A percentile compares a stretch with the other conserved stretches of the same genome.
phyloP scores from a whole-genome alignment of 2,888 invertebrate genomes.

The Aphidius colemani region DNA sequence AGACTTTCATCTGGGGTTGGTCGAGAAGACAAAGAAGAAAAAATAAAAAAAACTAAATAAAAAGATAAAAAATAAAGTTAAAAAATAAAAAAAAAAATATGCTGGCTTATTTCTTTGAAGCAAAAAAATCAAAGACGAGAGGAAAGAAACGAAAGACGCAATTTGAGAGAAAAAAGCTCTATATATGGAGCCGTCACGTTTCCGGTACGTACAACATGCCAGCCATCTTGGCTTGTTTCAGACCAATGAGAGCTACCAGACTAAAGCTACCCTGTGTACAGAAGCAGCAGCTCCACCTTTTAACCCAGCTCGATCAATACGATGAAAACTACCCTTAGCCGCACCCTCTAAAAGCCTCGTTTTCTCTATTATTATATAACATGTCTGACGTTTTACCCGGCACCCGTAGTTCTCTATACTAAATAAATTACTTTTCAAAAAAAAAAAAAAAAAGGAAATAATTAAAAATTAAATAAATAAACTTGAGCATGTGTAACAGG shows the following conservation, averaged over 20 bases:
- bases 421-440: no score
- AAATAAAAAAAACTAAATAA: no score
- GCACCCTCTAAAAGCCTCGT: conserved; percentile 36
- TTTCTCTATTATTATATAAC: not conserved
- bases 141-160: conserved; percentile 16
- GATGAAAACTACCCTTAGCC: conserved; percentile 38
- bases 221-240: conserved; percentile 52
- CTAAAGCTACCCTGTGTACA: conserved; percentile 24
- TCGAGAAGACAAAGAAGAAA: no score
- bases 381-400: no score
- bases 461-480: no score
- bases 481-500: no score
- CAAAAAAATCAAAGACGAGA: conserved; percentile 8
- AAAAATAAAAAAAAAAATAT: conserved; percentile 16
- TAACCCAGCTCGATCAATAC: conserved; percentile 52
- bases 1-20: not conserved
- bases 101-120: conserved; percentile 32
- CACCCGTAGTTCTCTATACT: no score
- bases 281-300: conserved; percentile 47
- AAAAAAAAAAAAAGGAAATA: no score
- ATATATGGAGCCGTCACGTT: conserved; percentile 49
- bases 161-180: conserved; percentile 27
- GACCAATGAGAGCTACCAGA: conserved; percentile 45
- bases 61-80: conserved; percentile 16
- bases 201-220: conserved; percentile 48